Conservation (phyloP, 2,113 vertebrate genomes). For the Tragulus kanchil region DNA sequence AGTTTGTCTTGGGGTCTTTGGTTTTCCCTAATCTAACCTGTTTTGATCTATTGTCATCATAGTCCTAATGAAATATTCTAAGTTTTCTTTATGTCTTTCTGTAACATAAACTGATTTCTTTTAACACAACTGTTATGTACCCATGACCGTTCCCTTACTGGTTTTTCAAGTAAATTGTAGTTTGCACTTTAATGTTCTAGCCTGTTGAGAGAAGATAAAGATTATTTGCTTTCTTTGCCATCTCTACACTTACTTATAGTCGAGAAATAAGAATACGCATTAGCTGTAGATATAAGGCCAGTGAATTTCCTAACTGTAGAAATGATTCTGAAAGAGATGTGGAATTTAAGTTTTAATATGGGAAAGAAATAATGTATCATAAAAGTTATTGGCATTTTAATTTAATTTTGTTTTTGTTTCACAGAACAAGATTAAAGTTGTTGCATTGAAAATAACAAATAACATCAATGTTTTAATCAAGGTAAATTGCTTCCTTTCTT, state of each 20-base stretch:
- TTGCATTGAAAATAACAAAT: constrained; percentile 99
- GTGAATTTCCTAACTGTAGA: constrained; percentile 13
- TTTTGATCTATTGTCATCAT: constrained; percentile 13
- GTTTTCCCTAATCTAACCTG: neutral
- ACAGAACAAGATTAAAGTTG: constrained; percentile 99
- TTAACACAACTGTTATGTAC: neutral
- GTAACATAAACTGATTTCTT: neutral
- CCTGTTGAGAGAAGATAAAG: neutral
- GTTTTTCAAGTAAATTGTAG: constrained; percentile 25
- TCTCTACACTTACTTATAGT: neutral
- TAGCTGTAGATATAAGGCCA: constrained; percentile 11
- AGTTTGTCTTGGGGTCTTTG: neutral
- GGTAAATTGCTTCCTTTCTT: constrained; percentile 87
- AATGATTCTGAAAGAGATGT: constrained; percentile 26
- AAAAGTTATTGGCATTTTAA: constrained; percentile 61
- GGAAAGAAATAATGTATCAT: neutral
- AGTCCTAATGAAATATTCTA: constrained; percentile 34
- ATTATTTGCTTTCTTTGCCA: constrained; percentile 51
- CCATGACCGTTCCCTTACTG: neutral
- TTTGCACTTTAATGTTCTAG: constrained; percentile 12
- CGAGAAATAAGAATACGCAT: neutral
- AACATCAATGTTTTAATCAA: constrained; percentile 99
- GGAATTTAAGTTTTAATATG: neutral
- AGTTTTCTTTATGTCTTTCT: constrained; percentile 49
- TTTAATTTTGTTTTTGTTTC: constrained; percentile 69